A percentile compares a stretch with the other conserved stretches of the same genome.
Evolutionary conservation across 2,797 vertebrate genomes (phyloP).

Genomic region (Acanthornis magna): DNA sequence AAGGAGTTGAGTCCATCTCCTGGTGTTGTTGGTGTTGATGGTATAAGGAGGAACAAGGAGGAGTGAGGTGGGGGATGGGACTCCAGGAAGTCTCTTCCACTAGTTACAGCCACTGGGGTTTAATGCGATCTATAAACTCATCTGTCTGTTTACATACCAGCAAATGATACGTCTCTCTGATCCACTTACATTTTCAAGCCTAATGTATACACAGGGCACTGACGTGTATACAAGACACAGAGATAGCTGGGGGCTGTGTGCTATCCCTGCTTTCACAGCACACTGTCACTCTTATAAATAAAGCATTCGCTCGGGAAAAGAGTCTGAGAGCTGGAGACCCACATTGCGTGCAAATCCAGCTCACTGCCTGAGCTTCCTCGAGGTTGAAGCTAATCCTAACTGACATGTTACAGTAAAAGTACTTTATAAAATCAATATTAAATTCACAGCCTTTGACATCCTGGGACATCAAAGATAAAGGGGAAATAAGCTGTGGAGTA

Average conservation of each 20-base stretch:
- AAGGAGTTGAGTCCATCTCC: background rate
- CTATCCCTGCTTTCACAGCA: conserved; percentile 78
- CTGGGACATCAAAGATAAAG: conserved; percentile 89
- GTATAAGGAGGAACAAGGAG: background rate
- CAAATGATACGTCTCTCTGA: conserved; percentile 81
- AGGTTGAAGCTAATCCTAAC: conserved; percentile 86
- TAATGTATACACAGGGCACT: conserved; percentile 80
- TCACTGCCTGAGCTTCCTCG: conserved; percentile 80
- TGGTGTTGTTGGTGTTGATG: background rate
- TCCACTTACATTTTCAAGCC: conserved; percentile 81
- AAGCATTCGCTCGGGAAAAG: conserved; percentile 79
- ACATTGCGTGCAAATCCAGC: conserved; percentile 92
- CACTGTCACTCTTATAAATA: conserved; percentile 85
- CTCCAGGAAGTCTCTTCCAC: conserved; percentile 54
- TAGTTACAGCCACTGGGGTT: conserved; percentile 77
- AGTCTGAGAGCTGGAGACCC: conserved; percentile 75
- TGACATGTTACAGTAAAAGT: conserved; percentile 99
- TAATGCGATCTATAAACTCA: conserved; percentile 85
- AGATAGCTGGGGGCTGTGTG: conserved; percentile 77
- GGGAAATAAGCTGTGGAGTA: conserved; percentile 86
- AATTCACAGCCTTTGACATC: conserved; percentile 94
- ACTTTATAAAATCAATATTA: conserved; percentile 99
- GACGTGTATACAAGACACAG: conserved; percentile 76
- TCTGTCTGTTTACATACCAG: conserved; percentile 88
- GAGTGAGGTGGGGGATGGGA: conserved; percentile 48